Conservation (phyloP, 2,888 invertebrate species). For the Crematogaster levior region DNA sequence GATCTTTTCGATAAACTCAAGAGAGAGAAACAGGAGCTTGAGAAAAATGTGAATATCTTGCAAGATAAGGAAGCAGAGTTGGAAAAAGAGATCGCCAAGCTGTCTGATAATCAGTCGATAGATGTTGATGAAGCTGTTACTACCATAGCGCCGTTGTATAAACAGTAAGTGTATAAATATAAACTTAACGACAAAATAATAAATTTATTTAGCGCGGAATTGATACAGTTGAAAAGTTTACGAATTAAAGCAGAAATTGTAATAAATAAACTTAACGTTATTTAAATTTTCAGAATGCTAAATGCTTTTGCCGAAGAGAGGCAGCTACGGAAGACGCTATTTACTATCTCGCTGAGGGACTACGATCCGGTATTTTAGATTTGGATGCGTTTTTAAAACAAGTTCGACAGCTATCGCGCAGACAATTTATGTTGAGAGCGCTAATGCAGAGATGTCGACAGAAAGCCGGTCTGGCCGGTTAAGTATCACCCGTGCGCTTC, state of each 20-base stretch:
- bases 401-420: constrained; percentile 96
- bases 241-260: background rate
- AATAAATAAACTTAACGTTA: background rate
- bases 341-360: constrained; percentile 98
- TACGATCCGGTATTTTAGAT: constrained; percentile 96
- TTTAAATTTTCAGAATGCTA: constrained; percentile 89
- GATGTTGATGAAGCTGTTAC: constrained; percentile 99
- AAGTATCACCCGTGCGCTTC: constrained; percentile 73
- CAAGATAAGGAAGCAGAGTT: constrained; percentile 96
- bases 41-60: constrained; percentile 93
- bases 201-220: background rate
- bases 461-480: constrained; percentile 95
- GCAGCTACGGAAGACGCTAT: constrained; percentile 99
- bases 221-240: background rate
- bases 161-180: constrained; percentile 90
- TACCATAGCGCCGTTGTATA: constrained; percentile 97
- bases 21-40: constrained; percentile 93
- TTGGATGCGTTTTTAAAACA: constrained; percentile 98
- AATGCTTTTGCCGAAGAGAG: constrained; percentile 98
- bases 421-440: constrained; percentile 98
- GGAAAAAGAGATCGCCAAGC: constrained; percentile 91
- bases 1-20: constrained; percentile 92
- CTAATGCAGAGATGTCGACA: constrained; percentile 98
- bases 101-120: constrained; percentile 92
- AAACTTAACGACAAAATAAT: constrained; percentile 29